Conservation (phyloP, 2,113 vertebrate species). For the Pedetes capensis region DNA sequence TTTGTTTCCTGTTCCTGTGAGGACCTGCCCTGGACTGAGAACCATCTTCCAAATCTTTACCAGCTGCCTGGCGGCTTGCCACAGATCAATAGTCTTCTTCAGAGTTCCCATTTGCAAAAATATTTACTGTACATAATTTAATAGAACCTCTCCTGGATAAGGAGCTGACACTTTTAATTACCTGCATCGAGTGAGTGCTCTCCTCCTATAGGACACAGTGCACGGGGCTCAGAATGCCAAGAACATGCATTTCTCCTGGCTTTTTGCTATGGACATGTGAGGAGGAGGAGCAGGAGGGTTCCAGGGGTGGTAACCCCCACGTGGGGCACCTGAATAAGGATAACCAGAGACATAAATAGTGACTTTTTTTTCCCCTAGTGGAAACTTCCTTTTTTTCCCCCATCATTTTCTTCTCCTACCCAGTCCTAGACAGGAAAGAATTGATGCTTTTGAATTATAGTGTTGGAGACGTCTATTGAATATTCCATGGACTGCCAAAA, state of each 20-base stretch:
- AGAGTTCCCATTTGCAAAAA: slow-evolving; percentile 86
- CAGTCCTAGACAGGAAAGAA: no score
- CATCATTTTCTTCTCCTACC: background rate
- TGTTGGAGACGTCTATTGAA: no score
- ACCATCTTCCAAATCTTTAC: slow-evolving; percentile 80
- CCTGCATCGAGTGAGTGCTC: slow-evolving; percentile 80
- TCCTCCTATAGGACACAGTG: slow-evolving; percentile 69
- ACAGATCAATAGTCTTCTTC: slow-evolving; percentile 85
- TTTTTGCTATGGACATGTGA: background rate
- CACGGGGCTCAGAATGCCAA: background rate
- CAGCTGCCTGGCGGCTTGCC: slow-evolving; percentile 81
- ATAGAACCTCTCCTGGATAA: slow-evolving; percentile 86
- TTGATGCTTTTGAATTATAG: no score
- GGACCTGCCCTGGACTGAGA: slow-evolving; percentile 74
- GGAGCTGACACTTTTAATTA: slow-evolving; percentile 87
- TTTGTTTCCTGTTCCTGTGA: background rate
- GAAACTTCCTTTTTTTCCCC: background rate
- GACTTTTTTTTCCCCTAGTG: background rate
- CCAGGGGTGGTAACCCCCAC: background rate
- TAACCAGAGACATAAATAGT: background rate
- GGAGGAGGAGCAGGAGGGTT: background rate
- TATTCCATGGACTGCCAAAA: no score
- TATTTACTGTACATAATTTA: slow-evolving; percentile 89
- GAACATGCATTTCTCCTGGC: background rate
- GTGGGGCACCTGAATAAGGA: background rate